Evolutionary conservation across 2,888 invertebrate genomes (phyloP).

Genomic region (Neuroscelio doddi): DNA sequence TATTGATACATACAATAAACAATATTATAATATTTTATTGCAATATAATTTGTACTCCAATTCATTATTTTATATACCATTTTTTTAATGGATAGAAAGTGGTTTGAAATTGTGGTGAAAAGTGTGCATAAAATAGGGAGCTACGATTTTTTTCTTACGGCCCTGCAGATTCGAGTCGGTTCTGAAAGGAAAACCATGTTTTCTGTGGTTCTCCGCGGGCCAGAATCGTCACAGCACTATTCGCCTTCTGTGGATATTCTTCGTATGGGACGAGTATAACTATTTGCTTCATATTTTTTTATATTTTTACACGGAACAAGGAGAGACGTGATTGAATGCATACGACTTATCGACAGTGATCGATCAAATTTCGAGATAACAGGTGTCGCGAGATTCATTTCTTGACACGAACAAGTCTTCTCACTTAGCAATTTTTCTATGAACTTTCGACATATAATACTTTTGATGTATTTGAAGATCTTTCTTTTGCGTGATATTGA

Average conservation of each 20-base stretch:
- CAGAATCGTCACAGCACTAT: constrained; percentile 50
- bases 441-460: too few species aligned
- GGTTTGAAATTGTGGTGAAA: too few species aligned
- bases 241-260: constrained; percentile 54
- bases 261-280: constrained; percentile 55
- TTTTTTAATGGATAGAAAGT: too few species aligned
- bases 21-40: too few species aligned
- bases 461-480: too few species aligned
- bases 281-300: constrained; percentile 56
- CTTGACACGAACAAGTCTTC: constrained; percentile 68
- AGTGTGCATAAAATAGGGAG: too few species aligned
- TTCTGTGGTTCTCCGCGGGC: constrained; percentile 58
- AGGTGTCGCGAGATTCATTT: constrained; percentile 59
- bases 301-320: constrained; percentile 37
- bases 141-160: constrained; percentile 16
- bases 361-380: constrained; percentile 68
- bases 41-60: too few species aligned
- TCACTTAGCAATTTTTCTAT: constrained; percentile 57
- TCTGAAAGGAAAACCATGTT: constrained; percentile 70
- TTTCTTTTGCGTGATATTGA: too few species aligned
- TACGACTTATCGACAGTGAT: constrained; percentile 57
- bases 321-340: constrained; percentile 42
- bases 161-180: constrained; percentile 51
- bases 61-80: too few species aligned
- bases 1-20: too few species aligned